Evolutionary conservation across 2,888 invertebrate species (phyloP).

Genomic region (Blastobasis adustella): DNA sequence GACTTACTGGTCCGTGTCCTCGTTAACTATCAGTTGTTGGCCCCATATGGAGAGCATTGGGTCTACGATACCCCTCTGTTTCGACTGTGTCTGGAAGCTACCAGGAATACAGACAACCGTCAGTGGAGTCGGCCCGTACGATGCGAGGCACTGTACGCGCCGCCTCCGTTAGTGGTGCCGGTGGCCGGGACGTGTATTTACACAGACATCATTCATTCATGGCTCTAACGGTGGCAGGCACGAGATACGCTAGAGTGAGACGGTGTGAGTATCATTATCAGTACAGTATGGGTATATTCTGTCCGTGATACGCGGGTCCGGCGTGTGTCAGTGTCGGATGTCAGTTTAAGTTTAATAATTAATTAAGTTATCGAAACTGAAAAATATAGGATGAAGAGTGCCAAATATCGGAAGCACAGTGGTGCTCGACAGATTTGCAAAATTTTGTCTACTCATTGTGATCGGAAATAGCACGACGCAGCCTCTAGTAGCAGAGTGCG

Average conservation of each 20-base stretch:
- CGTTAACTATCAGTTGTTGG: conserved; percentile 97
- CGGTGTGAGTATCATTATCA: conserved; percentile 20
- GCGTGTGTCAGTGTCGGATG: conserved; percentile 32
- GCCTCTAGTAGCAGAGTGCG: conserved; percentile 43
- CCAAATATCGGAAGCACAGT: conserved; percentile 69
- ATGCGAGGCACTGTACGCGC: conserved; percentile 14
- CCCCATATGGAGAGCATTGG: conserved; percentile 99
- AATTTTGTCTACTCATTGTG: conserved; percentile 59
- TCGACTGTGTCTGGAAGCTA: conserved; percentile 91
- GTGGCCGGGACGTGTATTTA: conserved; percentile 33
- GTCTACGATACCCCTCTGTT: conserved; percentile 97
- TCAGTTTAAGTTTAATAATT: conserved; percentile 30
- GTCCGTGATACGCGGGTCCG: conserved; percentile 30
- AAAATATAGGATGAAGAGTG: conserved; percentile 60
- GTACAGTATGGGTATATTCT: conserved; percentile 17
- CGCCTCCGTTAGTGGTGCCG: not conserved
- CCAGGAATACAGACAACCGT: conserved; percentile 65
- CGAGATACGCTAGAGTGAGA: conserved; percentile 25
- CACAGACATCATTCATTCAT: conserved; percentile 22
- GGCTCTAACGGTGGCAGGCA: conserved; percentile 25
- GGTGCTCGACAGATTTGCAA: conserved; percentile 65
- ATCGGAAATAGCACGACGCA: conserved; percentile 45
- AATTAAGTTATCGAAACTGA: conserved; percentile 22
- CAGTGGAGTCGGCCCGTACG: conserved; percentile 27
- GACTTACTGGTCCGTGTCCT: conserved; percentile 98